Base-by-base conservation (phyloP, 2,888 invertebrate species). In the Trissoscelio sp. region DNA sequence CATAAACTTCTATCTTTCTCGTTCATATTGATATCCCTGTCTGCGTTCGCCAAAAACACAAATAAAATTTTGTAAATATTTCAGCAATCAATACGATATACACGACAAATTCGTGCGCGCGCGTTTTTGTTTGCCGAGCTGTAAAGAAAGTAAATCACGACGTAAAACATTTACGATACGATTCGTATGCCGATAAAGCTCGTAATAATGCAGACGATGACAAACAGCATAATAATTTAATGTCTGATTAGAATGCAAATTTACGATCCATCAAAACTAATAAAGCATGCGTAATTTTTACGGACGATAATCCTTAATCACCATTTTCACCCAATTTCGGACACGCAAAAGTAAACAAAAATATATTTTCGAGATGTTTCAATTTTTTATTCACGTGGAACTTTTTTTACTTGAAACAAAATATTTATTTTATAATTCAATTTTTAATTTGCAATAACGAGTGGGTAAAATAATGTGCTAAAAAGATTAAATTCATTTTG, bases 141-240 rank as follows among this genome's bases (percentile, higher is more conserved):
- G 39, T 53, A 70, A 58, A 70, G 37, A 39, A 70, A 28, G 48
- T 58, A 70, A 58, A 70, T 58, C 70, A 28, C 22, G 22, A 39
- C 48, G 58, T 58, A 70, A 70, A 70, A 70, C 44, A 39, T 70
- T 70, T 70, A 70, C 28, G 70, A 57, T 57, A 57, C 46, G 34
- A 70, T 70, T 70, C 3, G 22, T 18, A 20, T 2, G 24, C 18
- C 37, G 48, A 70, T 57, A 46, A 70, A 55, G 14, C 22, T 12
- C 24, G 46, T 53, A 57, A 57, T 55, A 57, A 44, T 55, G 31
- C 31, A 57, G 44, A 44, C 7, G 44, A 44, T 44, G 57, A 42
- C 55, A 69, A 11, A 51, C 3, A n/a, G 20, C 37, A 9, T 66
- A 44, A 39, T 66, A 48, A 37, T 51, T 51, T 66, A 48, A 66